Percentiles rank a stretch among this genome's conserved stretches.
Conservation (phyloP, 2,888 invertebrate species). For the Apantesis nais region DNA sequence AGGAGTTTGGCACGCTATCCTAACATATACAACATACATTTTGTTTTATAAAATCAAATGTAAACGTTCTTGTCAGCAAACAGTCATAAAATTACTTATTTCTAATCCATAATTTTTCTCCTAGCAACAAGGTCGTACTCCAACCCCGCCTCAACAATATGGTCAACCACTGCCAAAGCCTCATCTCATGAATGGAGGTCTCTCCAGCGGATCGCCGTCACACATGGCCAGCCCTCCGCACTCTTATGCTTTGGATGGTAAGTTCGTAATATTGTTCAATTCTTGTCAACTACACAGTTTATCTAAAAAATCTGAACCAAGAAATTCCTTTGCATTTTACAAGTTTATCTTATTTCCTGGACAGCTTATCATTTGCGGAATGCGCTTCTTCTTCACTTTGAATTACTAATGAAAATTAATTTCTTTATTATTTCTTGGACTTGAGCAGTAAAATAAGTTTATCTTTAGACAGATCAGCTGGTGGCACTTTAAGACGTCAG, state of each 20-base stretch:
- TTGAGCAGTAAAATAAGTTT: slow-evolving; percentile 28
- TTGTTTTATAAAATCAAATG: too few species aligned
- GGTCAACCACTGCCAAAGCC: slow-evolving; percentile 58
- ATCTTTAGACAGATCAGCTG: slow-evolving; percentile 71
- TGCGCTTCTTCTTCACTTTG: not conserved
- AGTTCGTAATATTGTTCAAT: slow-evolving; percentile 32
- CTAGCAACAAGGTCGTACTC: slow-evolving; percentile 76
- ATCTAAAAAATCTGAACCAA: not conserved
- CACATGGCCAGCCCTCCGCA: slow-evolving; percentile 73
- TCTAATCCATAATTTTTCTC: not conserved
- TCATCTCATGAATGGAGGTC: slow-evolving; percentile 66
- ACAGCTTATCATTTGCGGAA: not conserved
- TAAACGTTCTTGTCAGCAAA: not conserved
- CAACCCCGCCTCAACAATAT: slow-evolving; percentile 79
- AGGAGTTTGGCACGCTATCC: too few species aligned
- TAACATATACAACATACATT: too few species aligned
- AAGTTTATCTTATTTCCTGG: not conserved
- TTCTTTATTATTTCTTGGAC: too few species aligned
- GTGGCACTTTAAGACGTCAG: slow-evolving; percentile 77
- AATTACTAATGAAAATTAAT: too few species aligned
- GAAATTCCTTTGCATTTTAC: not conserved
- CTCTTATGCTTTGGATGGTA: slow-evolving; percentile 74
- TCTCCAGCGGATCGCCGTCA: slow-evolving; percentile 64
- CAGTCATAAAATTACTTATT: not conserved
- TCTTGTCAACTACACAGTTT: not conserved